Base-by-base conservation (phyloP, 1,140 invertebrate species). In the Cydia strobilella region DNA sequence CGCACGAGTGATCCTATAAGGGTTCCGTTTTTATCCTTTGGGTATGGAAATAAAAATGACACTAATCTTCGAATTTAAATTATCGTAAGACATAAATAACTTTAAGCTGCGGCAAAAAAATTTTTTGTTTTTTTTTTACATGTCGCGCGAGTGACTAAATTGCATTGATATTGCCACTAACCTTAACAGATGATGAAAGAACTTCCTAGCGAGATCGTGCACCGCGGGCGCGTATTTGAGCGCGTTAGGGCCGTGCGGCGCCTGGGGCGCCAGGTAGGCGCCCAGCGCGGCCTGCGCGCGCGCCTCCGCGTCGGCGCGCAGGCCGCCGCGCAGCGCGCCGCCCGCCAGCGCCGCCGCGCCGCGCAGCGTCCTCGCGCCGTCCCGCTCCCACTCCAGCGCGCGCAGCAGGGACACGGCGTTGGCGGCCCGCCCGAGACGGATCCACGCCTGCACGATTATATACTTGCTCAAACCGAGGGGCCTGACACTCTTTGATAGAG, bases 181-280 rank as follows among this genome's bases (percentile, higher is more conserved):
- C 90, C 91, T 89, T 23, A 93, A 79, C 25, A 93, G 75, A 65
- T 93, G 90, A 73, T 93, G 92, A 75, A 90, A 92, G 80, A 90
- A 91, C 48, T 89, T 88, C 48, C 91, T 84, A 2, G 91, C 90
- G 3, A 92, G 79, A 76, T 92, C 90, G 63, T 91, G 90, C 5
- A 90, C 72, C 1, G 87, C 86, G 5, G 89, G 86, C 1, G 89
- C 84, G 54, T 80, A 86, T 1, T 77, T 73, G 18, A 76, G 74
- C 0, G 91, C 89, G 0, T 78, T 48, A 3, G 81, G 65, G 0
- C 84, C 80, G 18, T 84, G 76, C 1, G 88, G 85, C 1, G 79
- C 79, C 3, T 72, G 23, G 0, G 90, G 87, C 5, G 86, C 89
- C 48, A 93, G 80, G 80, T 84, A 92, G 2, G 90, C 86, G 4